A percentile compares a stretch with the other conserved stretches of the same genome.
These are phyloP conservation scores for Ochropleura plecta DNA, from an alignment of 2,888 invertebrate genomes.

Conservation along the genomic window DNA sequence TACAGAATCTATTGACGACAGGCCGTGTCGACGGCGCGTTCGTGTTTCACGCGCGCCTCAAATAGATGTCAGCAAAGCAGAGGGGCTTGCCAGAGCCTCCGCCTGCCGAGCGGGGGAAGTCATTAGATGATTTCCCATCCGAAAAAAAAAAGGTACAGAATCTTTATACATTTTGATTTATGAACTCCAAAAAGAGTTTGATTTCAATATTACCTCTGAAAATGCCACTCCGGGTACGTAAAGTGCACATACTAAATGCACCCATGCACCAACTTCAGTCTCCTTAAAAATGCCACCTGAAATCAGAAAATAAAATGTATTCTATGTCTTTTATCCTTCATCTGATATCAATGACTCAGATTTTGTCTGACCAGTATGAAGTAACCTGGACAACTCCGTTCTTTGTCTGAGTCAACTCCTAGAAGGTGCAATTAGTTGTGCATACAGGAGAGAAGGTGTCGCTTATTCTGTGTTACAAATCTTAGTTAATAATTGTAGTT, in stretches of 20 bases:
- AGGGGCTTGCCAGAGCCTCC: too few species aligned
- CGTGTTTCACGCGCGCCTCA: too few species aligned
- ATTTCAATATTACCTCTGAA: conserved; percentile 93
- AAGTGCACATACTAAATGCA: conserved; percentile 98
- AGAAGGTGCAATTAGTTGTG: neutral
- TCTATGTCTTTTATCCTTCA: neutral
- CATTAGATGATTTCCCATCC: too few species aligned
- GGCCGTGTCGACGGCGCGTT: too few species aligned
- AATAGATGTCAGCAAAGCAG: too few species aligned
- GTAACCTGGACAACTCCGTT: neutral
- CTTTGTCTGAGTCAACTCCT: neutral
- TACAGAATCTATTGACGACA: neutral
- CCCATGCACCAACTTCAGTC: conserved; percentile 99
- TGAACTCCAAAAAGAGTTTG: neutral
- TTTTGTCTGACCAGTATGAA: neutral
- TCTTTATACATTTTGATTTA: neutral
- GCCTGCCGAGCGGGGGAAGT: too few species aligned
- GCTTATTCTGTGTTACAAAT: neutral
- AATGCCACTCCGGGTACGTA: conserved; percentile 99
- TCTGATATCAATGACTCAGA: neutral
- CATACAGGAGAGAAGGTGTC: neutral
- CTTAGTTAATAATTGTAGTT: neutral
- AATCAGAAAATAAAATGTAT: conserved; percentile 47
- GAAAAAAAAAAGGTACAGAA: too few species aligned
- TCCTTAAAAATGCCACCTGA: conserved; percentile 97